Evolutionary conservation across 2,113 vertebrate species (phyloP).

Genomic region (Pyxicephalus adspersus): DNA sequence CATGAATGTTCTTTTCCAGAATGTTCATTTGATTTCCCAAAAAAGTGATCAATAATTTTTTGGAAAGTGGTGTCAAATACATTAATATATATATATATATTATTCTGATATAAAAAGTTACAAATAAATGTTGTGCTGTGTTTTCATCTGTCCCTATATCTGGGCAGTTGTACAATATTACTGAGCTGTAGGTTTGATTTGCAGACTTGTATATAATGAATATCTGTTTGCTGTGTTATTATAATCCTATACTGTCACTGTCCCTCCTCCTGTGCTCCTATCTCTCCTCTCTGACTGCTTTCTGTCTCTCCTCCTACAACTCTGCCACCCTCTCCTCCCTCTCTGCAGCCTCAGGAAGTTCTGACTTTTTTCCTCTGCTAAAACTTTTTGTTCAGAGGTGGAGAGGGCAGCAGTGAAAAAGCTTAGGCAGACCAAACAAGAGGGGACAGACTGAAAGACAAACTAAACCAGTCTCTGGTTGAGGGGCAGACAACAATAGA

Average conservation of each 20-base stretch:
- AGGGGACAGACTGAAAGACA: not conserved
- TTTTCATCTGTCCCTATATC: too few relatives aligned
- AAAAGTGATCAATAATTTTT: too few relatives aligned
- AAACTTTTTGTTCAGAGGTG: slow-evolving; percentile 38
- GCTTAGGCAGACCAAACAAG: not conserved
- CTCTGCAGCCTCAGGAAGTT: slow-evolving; percentile 37
- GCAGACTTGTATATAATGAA: too few relatives aligned
- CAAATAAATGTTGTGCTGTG: too few relatives aligned
- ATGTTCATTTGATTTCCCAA: too few relatives aligned
- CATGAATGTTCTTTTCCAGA: too few relatives aligned
- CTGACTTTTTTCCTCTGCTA: slow-evolving; percentile 40
- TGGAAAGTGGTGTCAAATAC: too few relatives aligned
- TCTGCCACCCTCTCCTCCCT: slow-evolving; percentile 32
- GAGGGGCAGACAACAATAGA: not conserved
- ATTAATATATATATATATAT: too few relatives aligned
- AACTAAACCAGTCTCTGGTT: not conserved
- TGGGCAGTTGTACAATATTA: too few relatives aligned
- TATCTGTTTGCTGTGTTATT: too few relatives aligned
- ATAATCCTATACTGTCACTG: not conserved
- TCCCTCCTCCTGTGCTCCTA: slow-evolving; percentile 12
- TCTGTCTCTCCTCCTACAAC: slow-evolving; percentile 16
- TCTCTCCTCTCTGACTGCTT: not conserved
- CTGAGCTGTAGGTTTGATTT: too few relatives aligned
- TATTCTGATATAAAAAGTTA: too few relatives aligned
- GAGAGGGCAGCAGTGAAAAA: not conserved